These are phyloP conservation scores for Theristus sp. DNA, from an alignment of 2,888 invertebrate species.

Conservation along the genomic window DNA sequence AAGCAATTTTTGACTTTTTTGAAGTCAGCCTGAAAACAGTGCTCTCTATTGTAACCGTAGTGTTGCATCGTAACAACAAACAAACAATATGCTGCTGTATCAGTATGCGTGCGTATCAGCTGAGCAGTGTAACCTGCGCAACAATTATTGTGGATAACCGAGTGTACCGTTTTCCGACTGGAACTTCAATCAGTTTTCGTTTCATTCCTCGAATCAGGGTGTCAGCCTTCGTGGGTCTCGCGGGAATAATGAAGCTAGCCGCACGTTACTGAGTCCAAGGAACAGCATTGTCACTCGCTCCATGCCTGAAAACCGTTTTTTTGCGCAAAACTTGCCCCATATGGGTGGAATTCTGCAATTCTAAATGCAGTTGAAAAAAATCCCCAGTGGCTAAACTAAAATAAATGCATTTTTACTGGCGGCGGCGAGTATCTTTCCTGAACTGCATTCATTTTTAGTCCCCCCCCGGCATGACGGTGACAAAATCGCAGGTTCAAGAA, in stretches of 20 bases:
- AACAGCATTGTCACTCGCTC: conserved; percentile 97
- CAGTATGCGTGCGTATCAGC: too few relatives aligned
- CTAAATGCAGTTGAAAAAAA: neutral
- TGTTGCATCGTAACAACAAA: too few relatives aligned
- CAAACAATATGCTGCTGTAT: too few relatives aligned
- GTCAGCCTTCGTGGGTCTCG: conserved; percentile 91
- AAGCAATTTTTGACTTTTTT: too few relatives aligned
- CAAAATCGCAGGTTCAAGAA: too few relatives aligned
- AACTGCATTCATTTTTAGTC: too few relatives aligned
- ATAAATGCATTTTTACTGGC: too few relatives aligned
- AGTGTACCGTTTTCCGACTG: neutral
- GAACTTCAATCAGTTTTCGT: too few relatives aligned
- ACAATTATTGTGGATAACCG: neutral
- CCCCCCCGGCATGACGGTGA: too few relatives aligned
- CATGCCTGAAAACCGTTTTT: conserved; percentile 52
- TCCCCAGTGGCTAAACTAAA: neutral
- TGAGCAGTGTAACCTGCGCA: neutral
- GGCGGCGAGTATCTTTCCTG: too few relatives aligned
- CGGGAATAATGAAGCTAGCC: conserved; percentile 95
- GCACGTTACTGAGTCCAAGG: conserved; percentile 83
- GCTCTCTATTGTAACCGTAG: too few relatives aligned
- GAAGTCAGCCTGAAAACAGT: too few relatives aligned
- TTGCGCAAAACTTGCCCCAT: conserved; percentile 4
- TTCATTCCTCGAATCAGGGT: conserved; percentile 53
- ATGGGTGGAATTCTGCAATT: neutral